Evolutionary conservation across 2,888 invertebrate genomes (phyloP), one percentile per base, ranked within the genome.

Genomic region (Melinopterus prodromus): DNA sequence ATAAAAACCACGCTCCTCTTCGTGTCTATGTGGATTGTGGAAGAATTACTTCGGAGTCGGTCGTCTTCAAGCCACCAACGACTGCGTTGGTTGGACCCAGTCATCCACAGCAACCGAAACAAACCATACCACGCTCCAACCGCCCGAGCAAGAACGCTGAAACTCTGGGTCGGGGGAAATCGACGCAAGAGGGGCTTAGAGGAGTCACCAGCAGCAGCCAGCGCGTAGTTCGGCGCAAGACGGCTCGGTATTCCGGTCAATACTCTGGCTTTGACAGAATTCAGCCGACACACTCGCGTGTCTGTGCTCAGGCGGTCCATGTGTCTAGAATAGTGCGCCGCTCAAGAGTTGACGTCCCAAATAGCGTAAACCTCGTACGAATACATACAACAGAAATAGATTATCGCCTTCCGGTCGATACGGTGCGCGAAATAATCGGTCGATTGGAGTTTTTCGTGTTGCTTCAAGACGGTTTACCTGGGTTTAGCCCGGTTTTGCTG

Each of bases 181-280:
- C 81, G 83, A 82, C 80, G 83, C 81, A 71, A 79, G 78, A 79
- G 82, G 80, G 81, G 81, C 80, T 79, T 76, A 69, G 36, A 53
- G 74, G 74, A 74, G 74, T 74, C 74, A 74, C 74, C 35, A 35
- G 37, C 36, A 74, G 79, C 82, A 79, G 81, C n/a, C n/a, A n/a
- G n/a, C n/a, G n/a, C 81, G 26, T 26, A 2, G 26, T 26, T 82
- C 81, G 82, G 82, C 82, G 83, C 83, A 84, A 83, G 83, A 83
- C 83, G 81, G 82, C 82, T 81, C 82, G 77, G 78, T 80, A 77
- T 82, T 82, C 84, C 84, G 84, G 84, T 84, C 84, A 84, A 84
- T 84, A 84, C 84, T 84, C 84, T 81, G 79, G 79, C 15, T 81
- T 81, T 81, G 80, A 81, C 80, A 81, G 80, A 81, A 78, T 80